phyloP scores from a whole-genome alignment of 2,888 invertebrate species.

The Agonopterix arenella region DNA sequence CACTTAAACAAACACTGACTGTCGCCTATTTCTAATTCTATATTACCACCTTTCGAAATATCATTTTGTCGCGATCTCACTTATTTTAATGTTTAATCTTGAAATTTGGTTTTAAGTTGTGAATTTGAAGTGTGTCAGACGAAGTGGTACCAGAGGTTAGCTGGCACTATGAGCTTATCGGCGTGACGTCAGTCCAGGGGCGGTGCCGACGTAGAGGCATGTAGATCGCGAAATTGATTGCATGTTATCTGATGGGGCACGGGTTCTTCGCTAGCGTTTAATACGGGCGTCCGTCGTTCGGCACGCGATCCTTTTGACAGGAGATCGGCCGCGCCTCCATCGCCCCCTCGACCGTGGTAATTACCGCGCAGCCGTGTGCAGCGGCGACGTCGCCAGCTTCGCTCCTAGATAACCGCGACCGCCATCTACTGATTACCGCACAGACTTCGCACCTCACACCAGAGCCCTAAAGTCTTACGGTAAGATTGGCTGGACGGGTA shows the following conservation, averaged over 20 bases:
- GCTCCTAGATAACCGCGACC: constrained; percentile 16
- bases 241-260: constrained; percentile 74
- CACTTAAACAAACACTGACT: constrained; percentile 15
- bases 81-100: too few species aligned
- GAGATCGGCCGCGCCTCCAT: constrained; percentile 60
- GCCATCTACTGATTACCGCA: constrained; percentile 23
- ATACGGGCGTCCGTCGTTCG: constrained; percentile 59
- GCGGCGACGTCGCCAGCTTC: constrained; percentile 63
- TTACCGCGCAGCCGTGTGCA: constrained; percentile 60
- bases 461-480: too few species aligned
- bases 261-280: constrained; percentile 74
- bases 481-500: too few species aligned
- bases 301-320: constrained; percentile 74
- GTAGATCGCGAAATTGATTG: constrained; percentile 77
- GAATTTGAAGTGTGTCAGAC: constrained; percentile 31
- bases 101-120: constrained; percentile 11
- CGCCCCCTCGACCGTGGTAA: constrained; percentile 60
- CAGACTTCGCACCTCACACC: constrained; percentile 1
- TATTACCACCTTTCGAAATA: too few species aligned
- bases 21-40: too few species aligned
- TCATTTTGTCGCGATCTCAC: not conserved
- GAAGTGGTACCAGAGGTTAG: constrained; percentile 57
- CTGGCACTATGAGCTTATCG: constrained; percentile 67
- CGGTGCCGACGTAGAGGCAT: constrained; percentile 70
- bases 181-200: constrained; percentile 69